These are phyloP conservation scores for Adelosebastes latens DNA, from an alignment of 2,797 vertebrate species.

Conservation along the genomic window DNA sequence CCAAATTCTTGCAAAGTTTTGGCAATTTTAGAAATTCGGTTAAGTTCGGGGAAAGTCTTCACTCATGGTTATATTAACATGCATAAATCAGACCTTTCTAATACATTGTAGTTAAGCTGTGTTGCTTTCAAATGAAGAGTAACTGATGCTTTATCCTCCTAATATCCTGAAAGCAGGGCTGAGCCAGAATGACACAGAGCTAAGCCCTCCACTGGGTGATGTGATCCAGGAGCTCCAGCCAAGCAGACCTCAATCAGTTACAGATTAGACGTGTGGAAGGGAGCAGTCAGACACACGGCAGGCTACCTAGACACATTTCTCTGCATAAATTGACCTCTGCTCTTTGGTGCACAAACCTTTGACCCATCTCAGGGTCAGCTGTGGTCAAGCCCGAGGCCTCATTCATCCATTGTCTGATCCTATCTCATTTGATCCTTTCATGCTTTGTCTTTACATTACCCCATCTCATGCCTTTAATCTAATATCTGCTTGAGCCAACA, in stretches of 20 bases:
- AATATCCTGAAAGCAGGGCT: slow-evolving; percentile 1
- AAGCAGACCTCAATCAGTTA: slow-evolving; percentile 46
- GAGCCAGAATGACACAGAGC: slow-evolving; percentile 16
- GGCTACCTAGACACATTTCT: slow-evolving; percentile 40
- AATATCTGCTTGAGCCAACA: background rate
- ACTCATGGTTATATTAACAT: background rate
- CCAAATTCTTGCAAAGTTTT: background rate
- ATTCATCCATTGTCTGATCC: slow-evolving; percentile 47
- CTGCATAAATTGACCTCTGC: slow-evolving; percentile 42
- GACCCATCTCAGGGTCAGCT: slow-evolving; percentile 43
- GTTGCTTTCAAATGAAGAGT: slow-evolving; percentile 5
- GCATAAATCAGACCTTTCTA: background rate
- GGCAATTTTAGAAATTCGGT: background rate
- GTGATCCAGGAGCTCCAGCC: slow-evolving; percentile 52
- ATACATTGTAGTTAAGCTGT: background rate
- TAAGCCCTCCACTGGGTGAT: slow-evolving; percentile 45
- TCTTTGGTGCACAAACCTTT: slow-evolving; percentile 30
- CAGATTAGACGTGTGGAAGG: slow-evolving; percentile 55
- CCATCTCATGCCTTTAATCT: background rate
- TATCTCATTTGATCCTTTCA: slow-evolving; percentile 46
- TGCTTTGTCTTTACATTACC: slow-evolving; percentile 32
- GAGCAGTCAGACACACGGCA: slow-evolving; percentile 48
- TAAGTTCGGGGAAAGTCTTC: background rate
- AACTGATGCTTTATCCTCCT: background rate
- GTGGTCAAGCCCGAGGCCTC: slow-evolving; percentile 40